Evolutionary conservation across 2,113 vertebrate genomes (phyloP), one percentile per base, ranked within the genome.

Genomic region (Catharus minimus): DNA sequence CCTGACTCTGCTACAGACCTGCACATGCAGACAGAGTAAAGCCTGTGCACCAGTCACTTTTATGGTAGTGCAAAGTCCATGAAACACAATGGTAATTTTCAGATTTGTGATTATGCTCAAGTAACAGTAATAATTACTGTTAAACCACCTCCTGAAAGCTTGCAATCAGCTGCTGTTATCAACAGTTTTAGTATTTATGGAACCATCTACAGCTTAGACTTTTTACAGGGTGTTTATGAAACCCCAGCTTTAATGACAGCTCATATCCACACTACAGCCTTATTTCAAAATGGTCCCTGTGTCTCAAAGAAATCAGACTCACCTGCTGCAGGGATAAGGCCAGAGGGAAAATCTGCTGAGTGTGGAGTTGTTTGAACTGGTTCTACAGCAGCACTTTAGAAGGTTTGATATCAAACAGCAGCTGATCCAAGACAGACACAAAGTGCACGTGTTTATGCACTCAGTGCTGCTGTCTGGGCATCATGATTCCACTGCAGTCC

Each of bases 91-190:
- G 43, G 47, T 17, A 88, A 68, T 77, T 91, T 91, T 82, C 75
- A 96, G 75, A 74, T 60, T 65, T 91, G 79, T 55, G 76, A 76
- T 94, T 86, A 73, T 57, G 20, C n/a, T 64, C 18, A 93, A 66
- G 80, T 94, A 88, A 57, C 47, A 82, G 30, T 13, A 88, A 88
- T 91, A 82, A 68, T 56, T 78, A 36, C 52, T 65, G 41, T 68
- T 68, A 79, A 91, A 75, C 11, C 71, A 81, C 14, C 56, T 84
- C 66, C 49, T 73, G 26, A 56, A 90, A 68, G 60, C 68, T 73
- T 85, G 28, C 46, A 49, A 82, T 82, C 46, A 73, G 50, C 55
- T 80, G 50, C 47, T 77, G 32, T 76, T 79, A 93, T 80, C 71
- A 87, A 67, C 1, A 11, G 21, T 47, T 93, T 88, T 86, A 74